A percentile compares a stretch with the other conserved stretches of the same genome.
These are phyloP conservation scores for Sebastes schlegelii DNA, from an alignment of 2,113 vertebrate genomes.

Conservation along the genomic window DNA sequence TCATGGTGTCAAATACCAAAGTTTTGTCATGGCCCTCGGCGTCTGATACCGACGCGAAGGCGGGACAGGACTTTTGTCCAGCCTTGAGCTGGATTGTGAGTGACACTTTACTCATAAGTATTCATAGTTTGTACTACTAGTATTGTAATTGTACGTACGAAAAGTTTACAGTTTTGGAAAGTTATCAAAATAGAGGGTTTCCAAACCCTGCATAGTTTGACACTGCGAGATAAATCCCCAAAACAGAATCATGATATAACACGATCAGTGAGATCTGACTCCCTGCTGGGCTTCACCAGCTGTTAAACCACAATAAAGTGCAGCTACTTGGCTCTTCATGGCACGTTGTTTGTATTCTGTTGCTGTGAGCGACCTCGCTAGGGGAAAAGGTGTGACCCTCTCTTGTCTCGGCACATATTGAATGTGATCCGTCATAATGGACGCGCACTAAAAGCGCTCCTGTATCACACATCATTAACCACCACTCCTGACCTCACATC, in stretches of 20 bases:
- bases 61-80: background rate
- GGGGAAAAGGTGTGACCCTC: conserved; percentile 51
- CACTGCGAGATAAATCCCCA: background rate
- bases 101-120: background rate
- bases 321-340: conserved; percentile 33
- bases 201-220: background rate
- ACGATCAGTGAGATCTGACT: background rate
- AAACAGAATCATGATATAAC: background rate
- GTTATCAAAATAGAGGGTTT: background rate
- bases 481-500: conserved; percentile 27
- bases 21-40: no score
- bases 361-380: conserved; percentile 45
- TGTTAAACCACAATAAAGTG: conserved; percentile 29
- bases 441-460: conserved; percentile 13
- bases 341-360: conserved; percentile 58
- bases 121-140: background rate
- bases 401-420: conserved; percentile 52
- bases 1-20: no score
- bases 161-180: background rate
- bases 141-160: background rate
- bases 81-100: background rate
- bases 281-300: background rate
- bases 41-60: background rate
- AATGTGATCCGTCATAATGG: conserved; percentile 59
- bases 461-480: conserved; percentile 66